phyloP scores from a whole-genome alignment of 2,888 invertebrate genomes.

The Heliothis peltigera region DNA sequence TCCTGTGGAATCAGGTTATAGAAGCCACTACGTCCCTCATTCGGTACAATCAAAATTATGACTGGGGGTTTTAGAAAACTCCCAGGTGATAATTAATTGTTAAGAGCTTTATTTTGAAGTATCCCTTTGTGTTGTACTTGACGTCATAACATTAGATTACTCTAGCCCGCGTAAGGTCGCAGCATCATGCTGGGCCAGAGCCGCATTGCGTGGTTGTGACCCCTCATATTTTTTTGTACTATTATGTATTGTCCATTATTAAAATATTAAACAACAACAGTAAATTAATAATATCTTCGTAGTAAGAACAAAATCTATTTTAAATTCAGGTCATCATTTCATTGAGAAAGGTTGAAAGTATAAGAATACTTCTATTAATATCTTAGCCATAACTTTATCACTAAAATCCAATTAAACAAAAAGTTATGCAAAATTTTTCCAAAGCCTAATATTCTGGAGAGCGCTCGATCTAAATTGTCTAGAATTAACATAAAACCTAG shows the following conservation, averaged over 20 bases:
- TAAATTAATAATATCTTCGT: neutral
- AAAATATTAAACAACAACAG: neutral
- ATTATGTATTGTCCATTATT: neutral
- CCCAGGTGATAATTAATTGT: too few relatives aligned
- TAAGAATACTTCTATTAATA: conserved; percentile 18
- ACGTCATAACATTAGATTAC: too few relatives aligned
- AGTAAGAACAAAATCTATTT: neutral
- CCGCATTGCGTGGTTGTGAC: too few relatives aligned
- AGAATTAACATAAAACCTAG: conserved; percentile 60
- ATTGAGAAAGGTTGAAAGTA: neutral
- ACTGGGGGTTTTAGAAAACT: too few relatives aligned
- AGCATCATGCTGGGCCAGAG: too few relatives aligned
- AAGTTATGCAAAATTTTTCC: conserved; percentile 48
- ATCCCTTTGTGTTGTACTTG: too few relatives aligned
- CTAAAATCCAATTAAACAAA: conserved; percentile 43
- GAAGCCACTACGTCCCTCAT: too few relatives aligned
- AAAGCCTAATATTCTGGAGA: conserved; percentile 42
- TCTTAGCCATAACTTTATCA: conserved; percentile 19
- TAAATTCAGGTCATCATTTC: neutral
- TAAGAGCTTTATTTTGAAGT: too few relatives aligned
- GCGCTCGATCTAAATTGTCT: conserved; percentile 49
- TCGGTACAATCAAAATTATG: too few relatives aligned
- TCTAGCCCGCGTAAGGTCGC: too few relatives aligned
- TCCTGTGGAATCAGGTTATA: too few relatives aligned
- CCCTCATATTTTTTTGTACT: too few relatives aligned